Evolutionary conservation across 2,888 invertebrate genomes (phyloP).

Genomic region (Ptychoptera contaminata): DNA sequence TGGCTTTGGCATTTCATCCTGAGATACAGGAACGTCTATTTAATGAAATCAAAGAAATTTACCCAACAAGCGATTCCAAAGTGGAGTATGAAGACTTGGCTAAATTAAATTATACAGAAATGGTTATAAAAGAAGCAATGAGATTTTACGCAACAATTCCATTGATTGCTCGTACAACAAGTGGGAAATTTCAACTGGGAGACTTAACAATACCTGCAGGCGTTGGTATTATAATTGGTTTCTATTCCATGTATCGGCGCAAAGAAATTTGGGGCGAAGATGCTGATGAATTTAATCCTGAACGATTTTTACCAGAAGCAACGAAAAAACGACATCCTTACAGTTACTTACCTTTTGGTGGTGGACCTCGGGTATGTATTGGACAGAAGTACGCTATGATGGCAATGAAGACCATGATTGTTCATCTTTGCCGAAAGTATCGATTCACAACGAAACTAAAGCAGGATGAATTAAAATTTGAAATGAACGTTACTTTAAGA

Average conservation of each 20-base stretch:
- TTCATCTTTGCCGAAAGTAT: slow-evolving; percentile 1
- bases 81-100: neutral
- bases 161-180: no score
- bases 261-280: slow-evolving; percentile 7
- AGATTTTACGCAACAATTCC: neutral
- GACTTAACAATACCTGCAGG: slow-evolving; percentile 7
- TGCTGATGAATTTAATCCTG: slow-evolving; percentile 8
- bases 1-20: slow-evolving; percentile 2
- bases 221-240: slow-evolving; percentile 4
- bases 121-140: slow-evolving; percentile 3
- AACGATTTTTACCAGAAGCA: slow-evolving; percentile 10
- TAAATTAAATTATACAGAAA: slow-evolving; percentile 1
- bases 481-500: slow-evolving; percentile 1
- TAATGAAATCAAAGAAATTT: neutral
- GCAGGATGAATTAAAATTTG: slow-evolving; percentile 5
- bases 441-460: neutral
- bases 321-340: slow-evolving; percentile 6
- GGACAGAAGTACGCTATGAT: no score
- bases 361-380: slow-evolving; percentile 3
- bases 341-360: slow-evolving; percentile 7
- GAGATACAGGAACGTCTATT: neutral
- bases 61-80: neutral
- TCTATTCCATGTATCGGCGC: slow-evolving; percentile 6
- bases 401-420: neutral
- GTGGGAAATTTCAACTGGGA: neutral